These are phyloP conservation scores for Choloepus didactylus DNA, from an alignment of 2,797 vertebrate species.

Conservation along the genomic window DNA sequence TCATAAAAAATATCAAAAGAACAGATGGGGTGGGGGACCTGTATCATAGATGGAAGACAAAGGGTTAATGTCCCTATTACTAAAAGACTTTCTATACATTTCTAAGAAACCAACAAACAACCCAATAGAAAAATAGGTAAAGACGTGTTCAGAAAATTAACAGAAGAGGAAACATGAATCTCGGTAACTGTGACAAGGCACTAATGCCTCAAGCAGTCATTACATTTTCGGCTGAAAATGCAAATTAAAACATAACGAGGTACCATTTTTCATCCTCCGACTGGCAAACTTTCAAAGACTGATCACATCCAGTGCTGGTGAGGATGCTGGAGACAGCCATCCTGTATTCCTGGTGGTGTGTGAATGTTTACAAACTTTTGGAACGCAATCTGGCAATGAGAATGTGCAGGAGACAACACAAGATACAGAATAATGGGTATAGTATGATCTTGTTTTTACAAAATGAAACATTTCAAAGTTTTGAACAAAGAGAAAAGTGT, in stretches of 20 bases:
- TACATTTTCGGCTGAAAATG: background rate
- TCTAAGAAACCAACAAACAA: background rate
- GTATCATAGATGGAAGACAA: background rate
- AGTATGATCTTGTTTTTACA: background rate
- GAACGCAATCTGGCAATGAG: background rate
- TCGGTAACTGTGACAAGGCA: background rate
- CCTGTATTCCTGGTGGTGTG: background rate
- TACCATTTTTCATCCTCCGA: constrained; percentile 34
- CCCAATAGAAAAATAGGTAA: background rate
- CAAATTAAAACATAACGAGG: constrained; percentile 48
- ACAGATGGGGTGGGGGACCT: background rate
- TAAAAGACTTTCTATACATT: constrained; percentile 17
- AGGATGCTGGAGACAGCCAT: background rate
- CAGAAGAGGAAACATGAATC: constrained; percentile 7
- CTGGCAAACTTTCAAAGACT: background rate
- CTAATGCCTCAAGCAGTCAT: background rate
- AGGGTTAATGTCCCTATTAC: background rate
- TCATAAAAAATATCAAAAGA: constrained; percentile 29
- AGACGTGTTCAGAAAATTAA: background rate
- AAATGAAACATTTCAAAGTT: background rate
- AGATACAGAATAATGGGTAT: background rate
- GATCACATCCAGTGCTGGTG: background rate
- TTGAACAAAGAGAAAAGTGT: background rate
- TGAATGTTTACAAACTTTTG: constrained; percentile 41
- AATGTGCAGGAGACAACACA: background rate